Conservation (phyloP, 2,113 vertebrate species). For the Melospiza georgiana region DNA sequence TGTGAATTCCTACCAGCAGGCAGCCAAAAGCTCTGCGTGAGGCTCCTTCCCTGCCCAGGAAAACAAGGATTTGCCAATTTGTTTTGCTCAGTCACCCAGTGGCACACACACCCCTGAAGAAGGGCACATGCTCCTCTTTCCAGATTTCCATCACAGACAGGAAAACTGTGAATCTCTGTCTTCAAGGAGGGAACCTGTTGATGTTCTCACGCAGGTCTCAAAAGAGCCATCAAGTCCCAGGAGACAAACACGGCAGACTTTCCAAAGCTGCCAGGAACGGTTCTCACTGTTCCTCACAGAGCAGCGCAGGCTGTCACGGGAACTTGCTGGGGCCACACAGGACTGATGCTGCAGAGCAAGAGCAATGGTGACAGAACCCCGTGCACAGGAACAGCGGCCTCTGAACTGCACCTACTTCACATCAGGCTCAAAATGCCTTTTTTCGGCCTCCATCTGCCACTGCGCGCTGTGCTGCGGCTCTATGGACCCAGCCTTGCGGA, state of each 20-base stretch:
- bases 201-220: background rate
- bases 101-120: background rate
- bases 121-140: rapidly evolving
- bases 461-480: background rate
- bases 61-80: background rate
- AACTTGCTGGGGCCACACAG: rapidly evolving
- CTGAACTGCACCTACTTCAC: background rate
- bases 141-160: background rate
- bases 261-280: background rate
- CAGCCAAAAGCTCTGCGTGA: rapidly evolving
- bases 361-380: rapidly evolving
- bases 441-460: background rate
- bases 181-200: background rate
- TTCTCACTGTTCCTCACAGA: rapidly evolving
- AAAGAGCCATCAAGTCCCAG: background rate
- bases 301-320: rapidly evolving
- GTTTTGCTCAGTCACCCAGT: background rate
- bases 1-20: background rate
- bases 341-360: background rate
- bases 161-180: background rate
- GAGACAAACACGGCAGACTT: background rate
- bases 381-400: background rate
- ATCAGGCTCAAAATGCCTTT: background rate
- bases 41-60: background rate
- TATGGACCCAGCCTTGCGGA: background rate